Evolutionary conservation across 2,797 vertebrate species (phyloP), one percentile per base, ranked within the genome.

Genomic region (Malacoraja senta): DNA sequence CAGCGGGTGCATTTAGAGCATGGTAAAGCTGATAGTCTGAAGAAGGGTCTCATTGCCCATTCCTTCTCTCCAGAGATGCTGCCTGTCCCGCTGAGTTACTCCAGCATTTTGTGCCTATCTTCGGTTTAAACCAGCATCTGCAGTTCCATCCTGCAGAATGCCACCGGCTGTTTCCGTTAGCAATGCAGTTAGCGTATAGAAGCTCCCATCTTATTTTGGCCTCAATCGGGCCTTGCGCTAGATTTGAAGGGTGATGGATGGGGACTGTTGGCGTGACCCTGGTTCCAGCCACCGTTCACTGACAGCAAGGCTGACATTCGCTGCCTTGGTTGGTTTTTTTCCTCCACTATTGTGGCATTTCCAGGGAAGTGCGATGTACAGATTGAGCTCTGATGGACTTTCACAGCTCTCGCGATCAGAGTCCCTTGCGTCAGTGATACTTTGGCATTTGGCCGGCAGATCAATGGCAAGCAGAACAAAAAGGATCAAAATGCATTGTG

Each of bases 371-470:
- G 94, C 95, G 95, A 95, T 95, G 93, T 90, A 94, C 94, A 94
- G 96, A 95, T 96, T 92, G 95, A 95, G 96, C 95, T 96, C 95
- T 90, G 93, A 93, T 91, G 94, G 95, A 94, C 95, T 93, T 58
- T 94, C 95, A 95, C 94, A 94, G 94, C 94, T 94, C 93, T 94
- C 94, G 94, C 95, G 95, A 95, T 95, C 95, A 94, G 91, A 94
- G 94, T 72, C 93, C 91, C 93, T 68, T 92, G 94, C 94, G 72
- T 94, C 96, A 96, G 96, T 95, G 95, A 96, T 96, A 96, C 94
- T 93, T 15, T 97, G 97, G 96, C 97, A 97, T 98, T 98, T 95
- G 95, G 94, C 94, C 78, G 96, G 97, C 97, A 96, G 97, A 98
- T 98, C 97, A 97, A 95, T 94, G 95, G 94, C 94, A 96, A 95